Evolutionary conservation across 2,888 invertebrate species (phyloP), one percentile per base, ranked within the genome.

Genomic region (Aphrophora alni): DNA sequence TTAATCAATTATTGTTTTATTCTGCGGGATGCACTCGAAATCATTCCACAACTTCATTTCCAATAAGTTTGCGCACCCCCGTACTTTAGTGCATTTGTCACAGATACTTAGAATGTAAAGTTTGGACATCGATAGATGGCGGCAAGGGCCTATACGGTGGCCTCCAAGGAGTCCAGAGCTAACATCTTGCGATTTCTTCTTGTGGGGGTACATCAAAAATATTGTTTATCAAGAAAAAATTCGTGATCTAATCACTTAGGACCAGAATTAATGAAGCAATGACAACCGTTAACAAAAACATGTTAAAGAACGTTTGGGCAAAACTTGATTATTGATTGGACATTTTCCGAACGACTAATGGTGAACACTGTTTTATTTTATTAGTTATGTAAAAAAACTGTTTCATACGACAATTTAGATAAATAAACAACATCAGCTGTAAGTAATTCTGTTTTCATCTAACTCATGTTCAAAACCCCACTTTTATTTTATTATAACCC

Each of bases 151-250:
- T n/a, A n/a, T n/a, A n/a, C n/a, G n/a, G n/a, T n/a, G 70, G 25
- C 14, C 12, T 70, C 70, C 24, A 24, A 70, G 14, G 14, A 70
- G 24, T 70, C 70, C 24, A 71, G 12, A 27, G 2, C 71, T 26
- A 27, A 71, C 71, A 71, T 12, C 27, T 71, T 71, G 71, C 71
- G 71, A 71, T 27, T 71, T 26, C 26, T 71, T 71, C 71, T 71
- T 71, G 71, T 71, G 28, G 8, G 10, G 27, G 24, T 71, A n/a
- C 12, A 71, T 71, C 24, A 71, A 26, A 71, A 69, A 69, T 21
- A 69, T 7, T 10, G 24, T 69, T 69, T 26, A 26, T 69, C 14
- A 14, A 7, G 17, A 69, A 71, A 71, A 5, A 26, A 71, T 71
- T 26, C 71, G 71, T 12, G 8, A 27, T 27, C 71, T 71, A 71